A percentile compares a stretch with the other conserved stretches of the same genome.
phyloP scores from a whole-genome alignment of 2,797 vertebrate genomes.

The Loriculus beryllinus region DNA sequence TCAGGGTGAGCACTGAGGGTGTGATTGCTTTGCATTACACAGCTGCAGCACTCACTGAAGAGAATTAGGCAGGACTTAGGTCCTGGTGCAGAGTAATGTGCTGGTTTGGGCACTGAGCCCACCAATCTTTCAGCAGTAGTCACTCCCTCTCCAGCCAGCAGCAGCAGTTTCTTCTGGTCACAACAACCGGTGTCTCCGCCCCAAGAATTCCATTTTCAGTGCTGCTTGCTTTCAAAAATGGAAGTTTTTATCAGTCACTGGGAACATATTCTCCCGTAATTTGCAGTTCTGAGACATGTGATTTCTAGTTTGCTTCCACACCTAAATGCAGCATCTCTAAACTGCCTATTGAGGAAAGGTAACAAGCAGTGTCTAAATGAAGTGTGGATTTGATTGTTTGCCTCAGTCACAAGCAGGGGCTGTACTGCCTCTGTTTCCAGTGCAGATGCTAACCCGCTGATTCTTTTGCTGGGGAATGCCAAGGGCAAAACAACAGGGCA shows the following conservation, averaged over 20 bases:
- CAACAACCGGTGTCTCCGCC: background rate
- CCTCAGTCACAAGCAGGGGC: background rate
- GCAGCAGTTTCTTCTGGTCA: background rate
- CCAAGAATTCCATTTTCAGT: background rate
- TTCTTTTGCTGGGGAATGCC: background rate
- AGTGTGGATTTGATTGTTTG: background rate
- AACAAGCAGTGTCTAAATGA: background rate
- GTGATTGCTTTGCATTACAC: background rate
- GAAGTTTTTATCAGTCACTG: background rate
- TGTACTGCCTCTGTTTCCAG: background rate
- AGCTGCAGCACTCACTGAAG: background rate
- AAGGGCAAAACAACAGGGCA: slow-evolving; percentile 14
- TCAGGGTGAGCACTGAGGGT: background rate
- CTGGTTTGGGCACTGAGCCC: background rate
- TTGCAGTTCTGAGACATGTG: background rate
- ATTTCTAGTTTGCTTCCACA: background rate
- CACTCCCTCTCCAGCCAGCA: background rate
- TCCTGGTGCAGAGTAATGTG: background rate
- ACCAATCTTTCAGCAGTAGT: background rate
- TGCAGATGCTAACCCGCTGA: background rate
- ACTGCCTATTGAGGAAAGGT: background rate
- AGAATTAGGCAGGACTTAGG: background rate
- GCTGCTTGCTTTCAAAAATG: background rate
- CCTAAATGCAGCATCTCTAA: background rate
- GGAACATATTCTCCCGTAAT: background rate